Evolutionary conservation across 2,888 invertebrate species (phyloP), one percentile per base, ranked within the genome.

Genomic region (Peribatodes rhomboidaria): DNA sequence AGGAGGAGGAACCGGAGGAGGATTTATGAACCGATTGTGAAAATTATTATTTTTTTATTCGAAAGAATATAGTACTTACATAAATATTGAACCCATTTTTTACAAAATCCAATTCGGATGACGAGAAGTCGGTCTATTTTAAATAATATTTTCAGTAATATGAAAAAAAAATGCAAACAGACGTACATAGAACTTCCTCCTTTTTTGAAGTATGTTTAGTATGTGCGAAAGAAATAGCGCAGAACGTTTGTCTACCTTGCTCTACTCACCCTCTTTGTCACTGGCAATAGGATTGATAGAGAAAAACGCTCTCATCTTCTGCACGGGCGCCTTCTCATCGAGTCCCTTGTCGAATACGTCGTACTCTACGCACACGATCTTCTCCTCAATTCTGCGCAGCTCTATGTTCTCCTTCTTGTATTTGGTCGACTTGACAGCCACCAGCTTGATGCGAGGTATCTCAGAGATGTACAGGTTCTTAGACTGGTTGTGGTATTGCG

Each of bases 311-410:
- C 91, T 77, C 83, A 92, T 81, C 16, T 65, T 80, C 68, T 91
- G 87, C 39, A 76, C 60, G 0, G 88, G 88, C 37, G 70, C 71
- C 20, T 58, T 20, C 6, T 42, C 20, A 4, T 44, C 22, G 4
- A 11, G 16, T 1, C 42, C 31, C 6, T 69, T 47, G 8, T 83
- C 73, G 55, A 76, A 90, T 0, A 92, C 79, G 31, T 90, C 89
- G 60, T 92, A 92, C 66, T 92, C 92, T 11, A 92, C 74, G 63
- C 92, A 92, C 0, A 90, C 90, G 11, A 72, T 65, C 67, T 87
- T 90, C 68, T 92, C 91, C 1, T 88, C 88, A 1, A 91, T 63
- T 37, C 81, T 83, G 35, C 92, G 78, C 1, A 92, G 59, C 73
- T 92, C 92, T 7, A 92, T 69, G 49, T 86, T 81, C 11, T 86